These are phyloP conservation scores for Cataglyphis rosenhaueri DNA, from an alignment of 2,888 invertebrate species.

Conservation along the genomic window DNA sequence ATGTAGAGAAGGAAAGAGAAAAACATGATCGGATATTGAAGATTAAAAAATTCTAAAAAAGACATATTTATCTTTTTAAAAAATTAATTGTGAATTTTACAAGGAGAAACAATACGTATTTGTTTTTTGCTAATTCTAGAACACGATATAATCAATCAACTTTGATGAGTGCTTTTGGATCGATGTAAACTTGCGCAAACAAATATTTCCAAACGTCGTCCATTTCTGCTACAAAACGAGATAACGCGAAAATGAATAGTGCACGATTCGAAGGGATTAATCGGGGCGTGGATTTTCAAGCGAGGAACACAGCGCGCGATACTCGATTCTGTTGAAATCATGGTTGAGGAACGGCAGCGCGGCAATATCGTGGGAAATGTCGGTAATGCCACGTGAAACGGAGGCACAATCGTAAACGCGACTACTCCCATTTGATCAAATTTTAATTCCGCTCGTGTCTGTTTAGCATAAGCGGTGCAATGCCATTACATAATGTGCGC, in stretches of 20 bases:
- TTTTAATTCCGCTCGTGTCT: constrained; percentile 80
- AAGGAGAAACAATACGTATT: background rate
- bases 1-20: background rate
- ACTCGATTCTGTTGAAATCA: constrained; percentile 51
- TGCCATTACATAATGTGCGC: constrained; percentile 48
- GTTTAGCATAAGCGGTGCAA: constrained; percentile 75
- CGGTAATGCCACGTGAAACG: constrained; percentile 49
- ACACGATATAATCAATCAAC: constrained; percentile 27
- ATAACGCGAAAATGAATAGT: constrained; percentile 49
- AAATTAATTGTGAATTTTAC: constrained; percentile 26
- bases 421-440: constrained; percentile 77
- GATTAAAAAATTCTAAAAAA: background rate
- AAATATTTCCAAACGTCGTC: constrained; percentile 41
- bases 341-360: background rate
- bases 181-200: constrained; percentile 44
- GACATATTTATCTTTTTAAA: background rate
- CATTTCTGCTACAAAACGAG: constrained; percentile 24
- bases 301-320: constrained; percentile 1
- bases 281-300: constrained; percentile 27
- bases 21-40: background rate
- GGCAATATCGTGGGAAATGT: constrained; percentile 66
- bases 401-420: constrained; percentile 75
- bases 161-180: constrained; percentile 12
- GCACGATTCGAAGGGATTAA: constrained; percentile 42
- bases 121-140: constrained; percentile 2